These are phyloP conservation scores for Verasper variegatus DNA, from an alignment of 2,113 vertebrate genomes.

Conservation along the genomic window DNA sequence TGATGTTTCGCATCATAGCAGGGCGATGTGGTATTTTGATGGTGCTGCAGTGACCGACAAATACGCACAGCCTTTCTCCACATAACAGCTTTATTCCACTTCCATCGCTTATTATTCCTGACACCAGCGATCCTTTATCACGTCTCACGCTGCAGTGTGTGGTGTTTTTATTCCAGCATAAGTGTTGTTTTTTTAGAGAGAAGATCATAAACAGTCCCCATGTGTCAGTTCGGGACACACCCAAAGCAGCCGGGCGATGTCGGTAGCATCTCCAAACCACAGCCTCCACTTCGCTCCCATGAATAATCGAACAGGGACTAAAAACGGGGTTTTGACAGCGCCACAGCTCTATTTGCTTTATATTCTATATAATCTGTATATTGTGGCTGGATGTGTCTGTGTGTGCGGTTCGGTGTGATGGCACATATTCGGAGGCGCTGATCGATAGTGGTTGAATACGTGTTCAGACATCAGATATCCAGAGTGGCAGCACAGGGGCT, in stretches of 20 bases:
- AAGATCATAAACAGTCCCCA: slow-evolving; percentile 71
- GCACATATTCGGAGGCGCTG: slow-evolving; percentile 60
- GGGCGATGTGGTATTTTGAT: slow-evolving; percentile 66
- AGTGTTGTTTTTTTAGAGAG: slow-evolving; percentile 1
- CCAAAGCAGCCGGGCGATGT: slow-evolving; percentile 78
- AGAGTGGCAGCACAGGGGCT: slow-evolving; percentile 44
- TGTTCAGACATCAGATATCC: slow-evolving; percentile 62
- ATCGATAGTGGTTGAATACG: slow-evolving; percentile 71
- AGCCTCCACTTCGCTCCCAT: slow-evolving; percentile 47
- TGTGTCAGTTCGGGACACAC: slow-evolving; percentile 85
- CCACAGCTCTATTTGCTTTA: slow-evolving; percentile 37
- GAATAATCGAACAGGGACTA: slow-evolving; percentile 41
- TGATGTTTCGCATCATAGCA: slow-evolving; percentile 25
- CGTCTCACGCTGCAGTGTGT: background rate
- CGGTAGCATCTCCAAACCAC: slow-evolving; percentile 76
- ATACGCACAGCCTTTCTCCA: slow-evolving; percentile 42
- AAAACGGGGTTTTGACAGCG: slow-evolving; percentile 35
- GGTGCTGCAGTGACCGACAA: slow-evolving; percentile 76
- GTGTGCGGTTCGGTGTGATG: slow-evolving; percentile 48
- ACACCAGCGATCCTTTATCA: background rate
- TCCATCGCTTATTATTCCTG: slow-evolving; percentile 16
- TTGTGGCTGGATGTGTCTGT: slow-evolving; percentile 33
- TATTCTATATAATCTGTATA: slow-evolving; percentile 52
- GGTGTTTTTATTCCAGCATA: background rate
- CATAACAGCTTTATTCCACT: slow-evolving; percentile 23